phyloP scores from a whole-genome alignment of 2,888 invertebrate genomes.

The Belgica antarctica region DNA sequence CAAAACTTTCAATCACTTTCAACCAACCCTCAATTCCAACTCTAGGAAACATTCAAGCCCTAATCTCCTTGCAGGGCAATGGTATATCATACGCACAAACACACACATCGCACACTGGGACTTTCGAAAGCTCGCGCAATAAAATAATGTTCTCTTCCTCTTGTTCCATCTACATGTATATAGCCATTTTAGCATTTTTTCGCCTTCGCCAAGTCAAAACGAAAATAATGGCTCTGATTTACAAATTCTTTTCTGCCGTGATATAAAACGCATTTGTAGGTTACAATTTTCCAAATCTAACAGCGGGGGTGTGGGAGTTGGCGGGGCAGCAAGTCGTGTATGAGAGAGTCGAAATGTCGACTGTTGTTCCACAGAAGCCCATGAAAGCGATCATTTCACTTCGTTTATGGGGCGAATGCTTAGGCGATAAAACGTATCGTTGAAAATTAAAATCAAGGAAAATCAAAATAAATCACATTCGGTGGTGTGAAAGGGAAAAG shows the following conservation, averaged over 20 bases:
- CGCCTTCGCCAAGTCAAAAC: neutral
- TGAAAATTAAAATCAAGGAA: slow-evolving; percentile 41
- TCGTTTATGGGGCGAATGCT: neutral
- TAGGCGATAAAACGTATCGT: slow-evolving; percentile 3
- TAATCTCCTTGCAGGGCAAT: no score
- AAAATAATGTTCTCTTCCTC: neutral
- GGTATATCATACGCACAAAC: no score
- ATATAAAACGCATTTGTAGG: slow-evolving; percentile 21
- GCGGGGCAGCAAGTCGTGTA: neutral
- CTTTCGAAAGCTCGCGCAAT: neutral
- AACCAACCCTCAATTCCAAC: no score
- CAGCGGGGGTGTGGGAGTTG: neutral
- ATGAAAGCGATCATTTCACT: neutral
- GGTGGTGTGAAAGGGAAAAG: neutral
- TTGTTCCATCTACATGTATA: neutral
- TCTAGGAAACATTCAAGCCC: no score
- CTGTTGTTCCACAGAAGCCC: neutral
- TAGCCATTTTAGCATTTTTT: slow-evolving; percentile 34
- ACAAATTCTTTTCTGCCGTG: slow-evolving; percentile 30
- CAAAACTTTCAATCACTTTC: no score
- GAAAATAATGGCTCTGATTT: slow-evolving; percentile 38
- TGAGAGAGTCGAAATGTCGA: neutral
- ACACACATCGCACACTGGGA: no score
- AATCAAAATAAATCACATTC: slow-evolving; percentile 38
- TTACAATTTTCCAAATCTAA: slow-evolving; percentile 10